These are phyloP conservation scores for Carabus problematicus DNA, from an alignment of 2,888 invertebrate species.

Conservation along the genomic window DNA sequence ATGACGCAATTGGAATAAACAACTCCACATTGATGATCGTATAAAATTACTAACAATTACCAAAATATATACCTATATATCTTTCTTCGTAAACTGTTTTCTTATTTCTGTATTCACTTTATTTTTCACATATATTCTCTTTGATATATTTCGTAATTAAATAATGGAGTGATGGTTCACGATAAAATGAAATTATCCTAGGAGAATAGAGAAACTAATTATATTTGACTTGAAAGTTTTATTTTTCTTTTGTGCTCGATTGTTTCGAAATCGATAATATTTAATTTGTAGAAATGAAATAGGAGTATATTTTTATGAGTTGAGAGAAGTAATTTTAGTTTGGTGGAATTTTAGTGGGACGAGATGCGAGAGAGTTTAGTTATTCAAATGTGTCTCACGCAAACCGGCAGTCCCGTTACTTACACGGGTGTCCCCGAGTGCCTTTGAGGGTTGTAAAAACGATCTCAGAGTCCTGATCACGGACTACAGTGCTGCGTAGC, in stretches of 20 bases:
- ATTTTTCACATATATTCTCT: not conserved
- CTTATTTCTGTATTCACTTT: not conserved
- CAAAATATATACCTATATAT: no score
- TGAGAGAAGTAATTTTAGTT: constrained; percentile 31
- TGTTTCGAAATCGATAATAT: not conserved
- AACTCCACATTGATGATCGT: no score
- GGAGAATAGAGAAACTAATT: no score
- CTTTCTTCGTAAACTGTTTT: no score
- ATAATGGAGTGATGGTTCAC: not conserved
- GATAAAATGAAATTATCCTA: no score
- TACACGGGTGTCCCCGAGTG: constrained; percentile 18
- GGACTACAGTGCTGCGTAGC: constrained; percentile 1
- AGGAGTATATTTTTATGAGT: constrained; percentile 19
- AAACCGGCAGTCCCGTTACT: constrained; percentile 22
- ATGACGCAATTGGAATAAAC: no score
- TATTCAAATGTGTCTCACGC: constrained; percentile 39
- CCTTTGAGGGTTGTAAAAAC: constrained; percentile 34
- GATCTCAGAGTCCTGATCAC: constrained; percentile 22
- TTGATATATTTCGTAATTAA: not conserved
- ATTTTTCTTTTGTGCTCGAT: not conserved
- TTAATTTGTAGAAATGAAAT: constrained; percentile 21
- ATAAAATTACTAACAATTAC: no score
- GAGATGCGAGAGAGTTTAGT: constrained; percentile 25
- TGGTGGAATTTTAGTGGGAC: constrained; percentile 22
- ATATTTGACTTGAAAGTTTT: no score